Evolutionary conservation across 2,888 invertebrate species (phyloP).

Genomic region (Erynnis tages): DNA sequence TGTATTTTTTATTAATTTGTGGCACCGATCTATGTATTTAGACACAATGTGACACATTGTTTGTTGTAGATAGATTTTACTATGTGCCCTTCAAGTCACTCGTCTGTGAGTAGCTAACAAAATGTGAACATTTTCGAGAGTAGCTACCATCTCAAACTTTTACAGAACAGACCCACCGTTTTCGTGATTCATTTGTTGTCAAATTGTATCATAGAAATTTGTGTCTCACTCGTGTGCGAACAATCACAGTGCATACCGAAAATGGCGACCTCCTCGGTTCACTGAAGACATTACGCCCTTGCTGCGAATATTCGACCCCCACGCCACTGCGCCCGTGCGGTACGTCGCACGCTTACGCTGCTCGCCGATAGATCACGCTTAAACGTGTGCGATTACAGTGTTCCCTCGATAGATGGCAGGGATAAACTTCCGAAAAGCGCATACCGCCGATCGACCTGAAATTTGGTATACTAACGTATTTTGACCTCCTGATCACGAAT

Average conservation of each 20-base stretch:
- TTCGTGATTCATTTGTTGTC: neutral
- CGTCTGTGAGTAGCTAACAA: conserved; percentile 31
- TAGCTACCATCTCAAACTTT: neutral
- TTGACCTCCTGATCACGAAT: too few species aligned
- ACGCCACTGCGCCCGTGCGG: conserved; percentile 80
- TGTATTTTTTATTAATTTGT: conserved; percentile 31
- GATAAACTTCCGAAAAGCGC: too few species aligned
- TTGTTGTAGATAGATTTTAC: conserved; percentile 46
- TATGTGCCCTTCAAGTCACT: neutral
- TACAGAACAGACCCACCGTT: too few species aligned
- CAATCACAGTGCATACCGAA: conserved; percentile 85
- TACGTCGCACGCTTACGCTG: conserved; percentile 63
- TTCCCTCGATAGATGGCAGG: conserved; percentile 59
- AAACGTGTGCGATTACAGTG: conserved; percentile 57
- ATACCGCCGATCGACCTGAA: too few species aligned
- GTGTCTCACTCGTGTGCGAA: conserved; percentile 12
- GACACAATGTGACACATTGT: conserved; percentile 38
- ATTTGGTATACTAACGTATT: too few species aligned
- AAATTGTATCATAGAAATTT: neutral
- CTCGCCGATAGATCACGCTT: conserved; percentile 70
- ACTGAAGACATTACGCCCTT: conserved; percentile 89
- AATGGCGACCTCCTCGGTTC: conserved; percentile 92
- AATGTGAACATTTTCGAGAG: conserved; percentile 14
- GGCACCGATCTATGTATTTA: conserved; percentile 30
- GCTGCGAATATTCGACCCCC: conserved; percentile 89